Conservation (phyloP, 2,797 vertebrate genomes). For the Ctenosaura bakeri region DNA sequence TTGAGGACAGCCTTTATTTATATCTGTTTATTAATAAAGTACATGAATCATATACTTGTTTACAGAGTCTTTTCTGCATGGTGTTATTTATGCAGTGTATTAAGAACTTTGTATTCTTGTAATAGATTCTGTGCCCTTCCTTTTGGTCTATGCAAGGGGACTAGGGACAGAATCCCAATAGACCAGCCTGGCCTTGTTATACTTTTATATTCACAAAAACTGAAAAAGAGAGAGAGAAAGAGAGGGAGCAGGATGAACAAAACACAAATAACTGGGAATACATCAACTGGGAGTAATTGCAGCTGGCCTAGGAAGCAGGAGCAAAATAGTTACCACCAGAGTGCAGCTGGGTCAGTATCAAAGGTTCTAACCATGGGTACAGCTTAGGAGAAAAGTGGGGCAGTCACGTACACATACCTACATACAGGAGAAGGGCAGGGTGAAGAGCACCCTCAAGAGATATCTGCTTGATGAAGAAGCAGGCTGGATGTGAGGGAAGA, state of each 20-base stretch:
- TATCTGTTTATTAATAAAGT: slow-evolving; percentile 33
- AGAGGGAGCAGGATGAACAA: background rate
- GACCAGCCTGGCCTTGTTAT: background rate
- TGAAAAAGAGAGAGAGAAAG: background rate
- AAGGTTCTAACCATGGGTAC: slow-evolving; percentile 5
- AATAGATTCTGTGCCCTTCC: background rate
- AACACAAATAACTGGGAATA: background rate
- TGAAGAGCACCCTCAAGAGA: background rate
- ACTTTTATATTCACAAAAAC: background rate
- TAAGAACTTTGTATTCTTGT: background rate
- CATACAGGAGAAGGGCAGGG: background rate
- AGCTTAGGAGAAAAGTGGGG: background rate
- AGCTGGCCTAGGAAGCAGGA: slow-evolving; percentile 3
- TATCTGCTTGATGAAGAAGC: background rate
- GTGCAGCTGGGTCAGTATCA: background rate
- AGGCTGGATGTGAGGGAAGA: background rate
- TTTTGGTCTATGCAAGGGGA: background rate
- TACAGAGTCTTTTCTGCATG: slow-evolving; percentile 7
- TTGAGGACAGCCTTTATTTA: slow-evolving; percentile 33
- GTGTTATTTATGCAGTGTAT: slow-evolving; percentile 11
- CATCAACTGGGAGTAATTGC: slow-evolving; percentile 19
- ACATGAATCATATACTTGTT: slow-evolving; percentile 21
- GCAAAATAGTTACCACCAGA: background rate
- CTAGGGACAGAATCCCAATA: background rate
- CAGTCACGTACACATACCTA: background rate